These are phyloP conservation scores for Ceratoteleas bidentatus DNA, from an alignment of 1,140 invertebrate genomes.

Conservation along the genomic window DNA sequence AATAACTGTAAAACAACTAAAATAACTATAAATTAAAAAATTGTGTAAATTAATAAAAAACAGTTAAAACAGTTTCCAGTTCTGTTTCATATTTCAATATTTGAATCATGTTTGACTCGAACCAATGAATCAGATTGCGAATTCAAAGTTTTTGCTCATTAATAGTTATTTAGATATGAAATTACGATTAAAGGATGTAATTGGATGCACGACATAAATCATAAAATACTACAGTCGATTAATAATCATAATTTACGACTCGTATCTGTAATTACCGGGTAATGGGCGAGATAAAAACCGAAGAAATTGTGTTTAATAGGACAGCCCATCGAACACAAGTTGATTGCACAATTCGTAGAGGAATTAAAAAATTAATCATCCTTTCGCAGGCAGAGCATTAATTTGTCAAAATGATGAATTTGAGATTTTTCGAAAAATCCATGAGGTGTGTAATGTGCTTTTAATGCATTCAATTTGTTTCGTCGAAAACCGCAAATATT, in stretches of 20 bases:
- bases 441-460: too few relatives aligned
- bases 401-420: too few relatives aligned
- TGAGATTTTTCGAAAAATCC: too few relatives aligned
- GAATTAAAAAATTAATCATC: too few relatives aligned
- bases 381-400: too few relatives aligned
- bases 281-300: constrained; percentile 4
- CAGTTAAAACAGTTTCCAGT: constrained; percentile 16
- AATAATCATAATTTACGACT: constrained; percentile 14
- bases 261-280: constrained; percentile 32
- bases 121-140: constrained; percentile 5
- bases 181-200: constrained; percentile 35
- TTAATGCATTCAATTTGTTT: too few relatives aligned
- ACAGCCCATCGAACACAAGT: too few relatives aligned
- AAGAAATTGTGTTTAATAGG: not conserved
- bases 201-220: constrained; percentile 41
- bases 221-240: constrained; percentile 31
- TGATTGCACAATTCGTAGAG: too few relatives aligned
- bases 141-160: constrained; percentile 33
- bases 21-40: too few relatives aligned
- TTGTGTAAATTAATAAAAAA: too few relatives aligned
- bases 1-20: too few relatives aligned
- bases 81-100: constrained; percentile 15
- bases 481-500: too few relatives aligned
- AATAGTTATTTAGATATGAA: constrained; percentile 54
- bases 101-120: constrained; percentile 34